Evolutionary conservation across 2,113 vertebrate species (phyloP).

Genomic region (Anseranas semipalmata): DNA sequence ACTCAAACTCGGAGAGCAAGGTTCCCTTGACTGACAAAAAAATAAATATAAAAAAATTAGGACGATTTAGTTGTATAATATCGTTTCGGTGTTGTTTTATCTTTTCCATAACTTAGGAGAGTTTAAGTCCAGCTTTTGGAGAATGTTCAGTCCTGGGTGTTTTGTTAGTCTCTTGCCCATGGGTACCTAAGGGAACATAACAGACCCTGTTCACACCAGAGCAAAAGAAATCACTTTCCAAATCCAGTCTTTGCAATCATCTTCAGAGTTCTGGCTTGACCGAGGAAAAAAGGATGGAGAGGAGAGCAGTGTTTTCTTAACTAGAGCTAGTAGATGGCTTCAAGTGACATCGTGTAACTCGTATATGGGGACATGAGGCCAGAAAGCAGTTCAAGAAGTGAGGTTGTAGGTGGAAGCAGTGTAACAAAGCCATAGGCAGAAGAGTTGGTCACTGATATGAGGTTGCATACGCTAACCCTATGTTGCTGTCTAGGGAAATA

Average conservation of each 20-base stretch:
- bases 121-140: background rate
- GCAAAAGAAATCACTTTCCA: background rate
- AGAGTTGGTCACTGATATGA: background rate
- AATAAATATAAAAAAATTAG: background rate
- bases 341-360: background rate
- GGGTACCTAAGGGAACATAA: background rate
- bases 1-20: background rate
- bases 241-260: background rate
- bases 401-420: background rate
- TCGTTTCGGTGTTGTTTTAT: background rate
- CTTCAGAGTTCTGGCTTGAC: background rate
- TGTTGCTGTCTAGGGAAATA: background rate
- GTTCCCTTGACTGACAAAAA: background rate
- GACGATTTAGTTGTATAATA: background rate
- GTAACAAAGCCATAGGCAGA: background rate
- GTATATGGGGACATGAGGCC: background rate
- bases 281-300: background rate
- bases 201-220: background rate
- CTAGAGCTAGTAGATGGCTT: background rate
- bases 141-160: background rate
- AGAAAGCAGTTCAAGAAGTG: background rate
- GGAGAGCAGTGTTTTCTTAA: background rate
- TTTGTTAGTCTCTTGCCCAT: background rate
- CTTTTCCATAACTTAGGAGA: background rate
- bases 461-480: background rate